Evolutionary conservation across 2,113 vertebrate genomes (phyloP).

Genomic region (Apistogramma diplotaenia): DNA sequence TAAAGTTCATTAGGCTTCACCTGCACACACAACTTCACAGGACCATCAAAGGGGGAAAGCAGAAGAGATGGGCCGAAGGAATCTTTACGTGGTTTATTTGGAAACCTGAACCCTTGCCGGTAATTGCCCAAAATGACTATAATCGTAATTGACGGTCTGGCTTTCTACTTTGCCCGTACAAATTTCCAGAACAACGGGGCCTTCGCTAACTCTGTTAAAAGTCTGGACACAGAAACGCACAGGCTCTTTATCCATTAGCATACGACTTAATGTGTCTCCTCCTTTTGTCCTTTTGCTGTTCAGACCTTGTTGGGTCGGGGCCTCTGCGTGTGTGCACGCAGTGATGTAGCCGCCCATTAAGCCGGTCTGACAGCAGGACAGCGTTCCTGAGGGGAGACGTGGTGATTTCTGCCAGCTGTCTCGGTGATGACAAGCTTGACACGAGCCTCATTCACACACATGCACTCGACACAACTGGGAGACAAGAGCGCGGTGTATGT

Average conservation of each 20-base stretch:
- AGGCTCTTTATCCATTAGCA: conserved; percentile 71
- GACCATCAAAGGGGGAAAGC: conserved; percentile 53
- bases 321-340: background rate
- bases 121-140: conserved; percentile 77
- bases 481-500: background rate
- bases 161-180: conserved; percentile 71
- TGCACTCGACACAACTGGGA: background rate
- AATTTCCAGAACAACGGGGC: conserved; percentile 63
- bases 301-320: background rate
- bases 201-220: conserved; percentile 58
- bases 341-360: conserved; percentile 29
- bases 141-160: conserved; percentile 77
- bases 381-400: conserved; percentile 37
- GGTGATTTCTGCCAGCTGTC: conserved; percentile 52
- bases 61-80: conserved; percentile 49
- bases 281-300: conserved; percentile 36
- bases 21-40: conserved; percentile 52
- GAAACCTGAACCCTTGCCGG: conserved; percentile 61
- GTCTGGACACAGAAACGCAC: conserved; percentile 54
- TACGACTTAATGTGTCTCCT: conserved; percentile 43
- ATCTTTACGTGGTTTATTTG: conserved; percentile 72
- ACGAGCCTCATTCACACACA: conserved; percentile 1
- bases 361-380: conserved; percentile 6
- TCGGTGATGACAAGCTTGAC: conserved; percentile 49
- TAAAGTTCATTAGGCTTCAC: conserved; percentile 45